Base-by-base conservation (phyloP, 2,113 vertebrate genomes). In the Spheniscus mendiculus region DNA sequence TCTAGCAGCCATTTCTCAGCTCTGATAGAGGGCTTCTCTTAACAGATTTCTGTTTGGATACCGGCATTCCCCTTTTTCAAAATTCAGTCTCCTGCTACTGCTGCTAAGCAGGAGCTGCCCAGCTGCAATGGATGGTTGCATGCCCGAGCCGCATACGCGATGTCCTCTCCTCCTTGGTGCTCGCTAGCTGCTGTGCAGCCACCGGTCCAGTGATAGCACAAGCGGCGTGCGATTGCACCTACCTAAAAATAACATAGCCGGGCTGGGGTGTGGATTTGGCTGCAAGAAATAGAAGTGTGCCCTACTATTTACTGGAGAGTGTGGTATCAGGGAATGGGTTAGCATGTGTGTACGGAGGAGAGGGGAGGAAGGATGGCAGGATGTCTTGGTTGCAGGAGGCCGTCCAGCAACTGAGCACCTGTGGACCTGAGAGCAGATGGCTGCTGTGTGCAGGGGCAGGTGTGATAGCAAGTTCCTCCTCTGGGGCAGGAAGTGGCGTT, bases 141-240 rank as follows among this genome's bases (percentile, higher is more conserved):
- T 61, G 65, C 34, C 53, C 44, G 52, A 55, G 34, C 26, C 0
- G 0, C 16, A 4, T 7, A 21, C 16, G 0, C 2, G 4, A 17
- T 10, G 58, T 26, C 34, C 23, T 63, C 38, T 45, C 10, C 50
- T 88, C 52, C 62, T 67, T 36, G 26, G 36, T 12, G 44, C 58
- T 93, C 40, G 27, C 36, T 27, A 34, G 55, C 19, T 59, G 45
- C 40, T 61, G n/a, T 55, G 50, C 36, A 82, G 52, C 67, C 61
- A n/a, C 55, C 0, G 2, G 45, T 29, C 72, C 63, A 32, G 40
- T 21, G 71, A 52, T 6, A 36, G 72, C 53, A 72, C 19, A 50
- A 73, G 40, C 23, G 44, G 44, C 0, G 0, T 12, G 32, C 73
- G 59, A 55, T 49, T 56, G 15, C 49, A 56, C 22, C 67, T 27